Base-by-base conservation (phyloP, 2,888 invertebrate species). In the Heliconius hortense region DNA sequence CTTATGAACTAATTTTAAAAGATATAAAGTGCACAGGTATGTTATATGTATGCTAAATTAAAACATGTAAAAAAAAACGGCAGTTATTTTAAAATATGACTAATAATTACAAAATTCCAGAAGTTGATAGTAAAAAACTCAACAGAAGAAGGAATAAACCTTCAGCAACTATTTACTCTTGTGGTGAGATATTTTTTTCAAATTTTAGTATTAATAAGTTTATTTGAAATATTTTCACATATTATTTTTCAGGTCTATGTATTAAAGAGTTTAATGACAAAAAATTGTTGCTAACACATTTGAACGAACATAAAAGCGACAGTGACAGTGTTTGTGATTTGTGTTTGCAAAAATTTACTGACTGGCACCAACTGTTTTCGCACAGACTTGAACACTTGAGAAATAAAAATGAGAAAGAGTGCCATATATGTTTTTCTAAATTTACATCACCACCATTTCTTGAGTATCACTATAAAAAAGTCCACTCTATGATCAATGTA, bases 301-400 rank as follows among this genome's bases (percentile, higher is more conserved):
- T 73, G 31, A 53, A 63, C 72, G 56, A 68, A 53, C 43, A 28
- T 74, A 21, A 53, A 70, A 66, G 3, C 4, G 18, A 69, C 56
- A 56, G 31, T 56, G 56, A 56, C 13, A 28, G 24, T 8, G 70
- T 67, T 1, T 92, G 92, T 80, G 66, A 15, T 10, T 68, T 86
- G 63, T 92, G 91, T 75, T 26, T 73, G 4, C 83, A 85, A 43
- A 62, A 24, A 1, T 82, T 85, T n/a, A 76, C 67, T 21, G 82
- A 84, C 13, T 84, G 85, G 81, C 85, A 88, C 0, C 83, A 87
- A 43, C 72, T 90, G 2, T 78, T 90, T 0, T 82, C 85, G 0
- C 92, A 92, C 76, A 83, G 92, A 66, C 35, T 89, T 0, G 66
- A 75, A 18, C 91, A 92, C 35, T 56, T 69, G 56, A 56, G n/a